These are phyloP conservation scores for Archivesica marissinica DNA, from an alignment of 1,140 invertebrate species.

Conservation along the genomic window DNA sequence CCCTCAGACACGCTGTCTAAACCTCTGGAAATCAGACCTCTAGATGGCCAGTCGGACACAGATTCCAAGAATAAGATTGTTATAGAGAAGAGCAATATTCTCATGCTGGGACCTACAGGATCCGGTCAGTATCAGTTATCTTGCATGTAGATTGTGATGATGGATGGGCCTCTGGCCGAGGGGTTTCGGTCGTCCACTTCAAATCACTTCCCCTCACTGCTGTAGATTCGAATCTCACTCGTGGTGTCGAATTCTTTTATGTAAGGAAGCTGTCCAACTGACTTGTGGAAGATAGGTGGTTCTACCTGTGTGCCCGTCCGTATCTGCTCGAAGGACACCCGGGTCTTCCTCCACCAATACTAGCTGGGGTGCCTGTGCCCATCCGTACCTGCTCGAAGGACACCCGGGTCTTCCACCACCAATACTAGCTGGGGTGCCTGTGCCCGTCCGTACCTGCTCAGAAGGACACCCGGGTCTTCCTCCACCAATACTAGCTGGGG, in stretches of 20 bases:
- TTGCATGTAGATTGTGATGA: neutral
- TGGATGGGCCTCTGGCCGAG: neutral
- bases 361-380: no score
- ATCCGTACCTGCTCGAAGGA: no score
- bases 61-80: constrained; percentile 91
- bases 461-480: no score
- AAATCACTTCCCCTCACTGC: neutral
- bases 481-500: no score
- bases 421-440: no score
- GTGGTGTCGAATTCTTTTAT: neutral
- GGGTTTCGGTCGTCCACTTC: neutral
- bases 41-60: constrained; percentile 92
- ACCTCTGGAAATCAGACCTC: constrained; percentile 64
- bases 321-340: no score
- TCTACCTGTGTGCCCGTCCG: no score
- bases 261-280: no score
- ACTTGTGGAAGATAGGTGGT: no score
- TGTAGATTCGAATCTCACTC: neutral
- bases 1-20: neutral
- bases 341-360: no score
- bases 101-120: constrained; percentile 98
- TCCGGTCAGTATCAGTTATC: constrained; percentile 87
- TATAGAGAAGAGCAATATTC: constrained; percentile 99
- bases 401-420: no score
- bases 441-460: no score